Percentiles rank a stretch among this genome's conserved stretches.
Evolutionary conservation across 1,140 invertebrate genomes (phyloP).

Genomic region (Pygmarrhopalites habei): DNA sequence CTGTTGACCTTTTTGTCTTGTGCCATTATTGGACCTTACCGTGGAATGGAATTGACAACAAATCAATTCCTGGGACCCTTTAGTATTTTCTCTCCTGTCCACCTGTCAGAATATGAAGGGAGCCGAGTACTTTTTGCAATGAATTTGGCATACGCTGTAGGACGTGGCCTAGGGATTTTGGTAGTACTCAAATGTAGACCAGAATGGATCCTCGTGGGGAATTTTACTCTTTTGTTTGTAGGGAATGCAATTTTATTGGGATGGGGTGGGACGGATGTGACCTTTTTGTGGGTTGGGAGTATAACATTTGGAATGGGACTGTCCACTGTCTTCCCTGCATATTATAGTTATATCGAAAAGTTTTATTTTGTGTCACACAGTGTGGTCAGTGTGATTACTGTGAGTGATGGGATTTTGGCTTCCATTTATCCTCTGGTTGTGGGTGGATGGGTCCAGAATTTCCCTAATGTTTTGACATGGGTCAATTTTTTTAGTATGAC

Average conservation of each 20-base stretch:
- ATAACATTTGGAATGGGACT: conserved; percentile 13
- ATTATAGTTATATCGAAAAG: conserved; percentile 12
- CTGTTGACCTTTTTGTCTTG: background rate
- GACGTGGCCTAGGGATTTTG: conserved; percentile 9
- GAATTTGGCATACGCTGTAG: conserved; percentile 10
- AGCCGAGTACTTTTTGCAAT: conserved; percentile 6
- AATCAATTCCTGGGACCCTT: conserved; percentile 18
- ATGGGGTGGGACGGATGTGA: background rate
- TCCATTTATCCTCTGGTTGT: conserved; percentile 20
- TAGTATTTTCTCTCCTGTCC: background rate
- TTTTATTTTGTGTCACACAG: conserved; percentile 11
- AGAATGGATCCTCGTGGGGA: background rate
- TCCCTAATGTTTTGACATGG: conserved; percentile 15
- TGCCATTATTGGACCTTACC: background rate
- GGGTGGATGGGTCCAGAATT: conserved; percentile 1
- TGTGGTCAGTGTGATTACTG: conserved; percentile 4
- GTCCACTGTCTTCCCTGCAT: conserved; percentile 18
- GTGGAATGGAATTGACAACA: conserved; percentile 12
- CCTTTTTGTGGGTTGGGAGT: background rate
- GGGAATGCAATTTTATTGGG: conserved; percentile 13
- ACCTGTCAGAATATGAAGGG: conserved; percentile 11
- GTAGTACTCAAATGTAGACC: conserved; percentile 7
- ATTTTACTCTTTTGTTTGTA: conserved; percentile 6
- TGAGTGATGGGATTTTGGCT: conserved; percentile 2
- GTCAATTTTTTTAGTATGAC: conserved; percentile 10